Base-by-base conservation (phyloP, 92 coral and sea anemone species). In the Porites lobata region DNA sequence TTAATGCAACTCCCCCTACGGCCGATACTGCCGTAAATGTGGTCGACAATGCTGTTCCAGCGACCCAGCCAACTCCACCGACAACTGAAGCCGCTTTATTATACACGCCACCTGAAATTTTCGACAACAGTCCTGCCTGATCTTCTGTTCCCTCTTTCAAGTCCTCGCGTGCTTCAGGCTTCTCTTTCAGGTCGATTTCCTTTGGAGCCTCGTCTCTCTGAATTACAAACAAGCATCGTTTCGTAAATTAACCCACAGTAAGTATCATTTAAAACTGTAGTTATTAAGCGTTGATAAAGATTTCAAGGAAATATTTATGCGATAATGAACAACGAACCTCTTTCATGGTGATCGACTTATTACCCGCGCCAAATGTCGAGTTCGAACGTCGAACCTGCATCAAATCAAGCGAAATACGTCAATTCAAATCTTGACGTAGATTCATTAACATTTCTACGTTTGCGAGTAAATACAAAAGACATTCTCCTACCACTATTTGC, bases 41-140 rank as follows among this genome's bases (percentile, higher is more conserved):
- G 13, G 98, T 97, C 50, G 99, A 97, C 80, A 94, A 80, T 8
- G 98, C 98, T 8, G 98, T 94, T 9, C 99, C 99, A 56, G 99
- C 98, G 1, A 97, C 88, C 99, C 98, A 97, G 18, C 98, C 96
- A 78, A 97, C 98, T 78, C 99, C 99, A 29, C 99, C 99, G 69
- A 91, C 98, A 0, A 96, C 99, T 20, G 93, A 88, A 7, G 98
- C 95, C 3, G 99, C 96, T 78, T 96, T 96, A 83, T 72, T 92
- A 64, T 93, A 92, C 67, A 96, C 99, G 2, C 97, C 98, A 50
- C 99, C 99, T 38, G 99, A 97, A 20, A 97, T 77, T 62, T 95
- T 93, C 93, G 94, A 92, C 78, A 97, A 64, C 77, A 97, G 84
- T 6, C 96, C 98, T 62, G 94, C 86, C 77, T 90, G 96, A 43